These are phyloP conservation scores for Drosophila watanabei DNA, from an alignment of 1,140 invertebrate species.

Conservation along the genomic window DNA sequence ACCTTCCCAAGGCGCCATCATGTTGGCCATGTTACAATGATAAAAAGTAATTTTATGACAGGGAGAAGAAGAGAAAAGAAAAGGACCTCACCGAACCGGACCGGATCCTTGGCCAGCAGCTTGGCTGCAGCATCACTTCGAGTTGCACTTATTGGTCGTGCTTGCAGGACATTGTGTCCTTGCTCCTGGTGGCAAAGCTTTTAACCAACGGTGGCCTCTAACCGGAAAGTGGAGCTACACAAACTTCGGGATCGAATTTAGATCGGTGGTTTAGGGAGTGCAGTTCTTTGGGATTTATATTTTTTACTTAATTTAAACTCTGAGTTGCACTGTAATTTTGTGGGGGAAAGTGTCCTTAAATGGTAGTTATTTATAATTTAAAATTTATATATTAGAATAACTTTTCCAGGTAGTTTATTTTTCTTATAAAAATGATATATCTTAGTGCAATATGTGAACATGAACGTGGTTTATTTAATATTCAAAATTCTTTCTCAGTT, in stretches of 20 bases:
- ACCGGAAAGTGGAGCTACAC: slow-evolving; percentile 17
- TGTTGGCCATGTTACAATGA: slow-evolving; percentile 79
- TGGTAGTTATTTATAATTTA: not conserved
- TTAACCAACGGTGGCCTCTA: slow-evolving; percentile 21
- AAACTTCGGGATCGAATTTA: slow-evolving; percentile 18
- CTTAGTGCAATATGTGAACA: not conserved
- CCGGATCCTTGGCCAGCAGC: slow-evolving; percentile 25
- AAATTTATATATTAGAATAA: not conserved
- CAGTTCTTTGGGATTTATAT: not conserved
- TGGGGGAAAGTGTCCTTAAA: not conserved
- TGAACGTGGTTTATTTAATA: not conserved
- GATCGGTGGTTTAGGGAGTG: slow-evolving; percentile 21
- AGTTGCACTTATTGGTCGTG: slow-evolving; percentile 45
- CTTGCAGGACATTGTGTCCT: slow-evolving; percentile 39
- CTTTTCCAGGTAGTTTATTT: not conserved
- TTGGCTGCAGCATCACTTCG: slow-evolving; percentile 33
- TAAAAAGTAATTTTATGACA: slow-evolving; percentile 84
- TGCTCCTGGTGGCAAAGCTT: slow-evolving; percentile 31
- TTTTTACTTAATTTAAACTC: not conserved
- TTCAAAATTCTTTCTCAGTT: not conserved
- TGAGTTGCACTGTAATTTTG: not conserved
- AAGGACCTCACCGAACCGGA: not conserved
- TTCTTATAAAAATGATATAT: not conserved
- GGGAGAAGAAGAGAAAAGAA: slow-evolving; percentile 3
- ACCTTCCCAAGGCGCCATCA: slow-evolving; percentile 36